Conservation (phyloP, 2,797 vertebrate species). For the Tamandua tetradactyla region DNA sequence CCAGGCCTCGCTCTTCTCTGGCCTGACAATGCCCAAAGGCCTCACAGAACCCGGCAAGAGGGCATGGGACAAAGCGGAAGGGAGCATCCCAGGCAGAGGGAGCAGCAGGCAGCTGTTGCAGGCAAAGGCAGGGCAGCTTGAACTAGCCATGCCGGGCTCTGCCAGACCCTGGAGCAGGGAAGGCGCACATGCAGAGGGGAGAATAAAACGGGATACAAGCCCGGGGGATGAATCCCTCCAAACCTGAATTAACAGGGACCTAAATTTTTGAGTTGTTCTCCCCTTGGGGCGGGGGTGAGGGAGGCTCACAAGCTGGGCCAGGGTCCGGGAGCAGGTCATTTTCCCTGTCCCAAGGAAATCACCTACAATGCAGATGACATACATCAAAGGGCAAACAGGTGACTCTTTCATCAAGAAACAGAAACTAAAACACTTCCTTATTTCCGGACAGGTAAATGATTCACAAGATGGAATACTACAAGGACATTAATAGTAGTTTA, state of each 20-base stretch:
- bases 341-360: background rate
- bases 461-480: background rate
- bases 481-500: background rate
- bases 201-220: background rate
- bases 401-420: too few species aligned
- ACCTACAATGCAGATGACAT: background rate
- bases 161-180: background rate
- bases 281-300: too few species aligned
- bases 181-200: too few species aligned
- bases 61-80: background rate
- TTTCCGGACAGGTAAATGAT: background rate
- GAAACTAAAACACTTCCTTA: constrained; percentile 9
- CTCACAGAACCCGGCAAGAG: background rate
- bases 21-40: background rate
- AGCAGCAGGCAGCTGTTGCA: too few species aligned
- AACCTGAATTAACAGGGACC: too few species aligned
- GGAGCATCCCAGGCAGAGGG: background rate
- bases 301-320: too few species aligned
- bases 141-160: background rate
- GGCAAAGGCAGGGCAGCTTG: background rate
- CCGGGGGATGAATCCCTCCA: background rate
- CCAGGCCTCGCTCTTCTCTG: background rate
- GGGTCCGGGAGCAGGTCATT: background rate
- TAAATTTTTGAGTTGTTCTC: too few species aligned
- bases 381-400: background rate